phyloP scores from a whole-genome alignment of 2,113 vertebrate species.

The Aix galericulata region DNA sequence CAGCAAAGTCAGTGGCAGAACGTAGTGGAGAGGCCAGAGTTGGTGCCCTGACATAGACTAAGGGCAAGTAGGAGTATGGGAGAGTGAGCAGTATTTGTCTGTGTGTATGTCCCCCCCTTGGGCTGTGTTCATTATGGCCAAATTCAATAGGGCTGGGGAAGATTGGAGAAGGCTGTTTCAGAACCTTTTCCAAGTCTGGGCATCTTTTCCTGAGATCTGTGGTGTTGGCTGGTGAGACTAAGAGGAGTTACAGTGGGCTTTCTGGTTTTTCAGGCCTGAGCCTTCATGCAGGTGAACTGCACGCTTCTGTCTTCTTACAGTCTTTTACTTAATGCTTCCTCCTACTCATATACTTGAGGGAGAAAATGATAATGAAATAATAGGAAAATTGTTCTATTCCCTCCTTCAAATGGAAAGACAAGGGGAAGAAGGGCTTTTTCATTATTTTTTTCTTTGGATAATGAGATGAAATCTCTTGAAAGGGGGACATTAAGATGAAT shows the following conservation, averaged over 20 bases:
- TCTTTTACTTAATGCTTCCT: not conserved
- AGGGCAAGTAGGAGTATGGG: not conserved
- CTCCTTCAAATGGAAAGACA: not conserved
- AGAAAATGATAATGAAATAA: not conserved
- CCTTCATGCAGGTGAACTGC: not conserved
- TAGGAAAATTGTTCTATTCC: not conserved
- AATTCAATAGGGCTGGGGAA: not conserved
- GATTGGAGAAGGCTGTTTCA: not conserved
- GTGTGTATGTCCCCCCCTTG: not conserved
- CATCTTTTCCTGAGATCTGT: not conserved
- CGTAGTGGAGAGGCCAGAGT: rapidly evolving
- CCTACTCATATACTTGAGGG: not conserved
- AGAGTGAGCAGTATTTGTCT: not conserved
- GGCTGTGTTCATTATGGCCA: not conserved
- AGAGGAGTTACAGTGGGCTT: not conserved
- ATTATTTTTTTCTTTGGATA: not conserved
- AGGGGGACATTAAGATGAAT: not conserved
- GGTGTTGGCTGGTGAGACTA: not conserved
- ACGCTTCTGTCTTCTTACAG: not conserved
- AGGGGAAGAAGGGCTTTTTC: not conserved
- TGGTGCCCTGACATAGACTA: rapidly evolving
- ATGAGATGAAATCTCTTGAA: not conserved
- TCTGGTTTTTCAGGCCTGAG: not conserved
- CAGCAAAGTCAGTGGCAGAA: not conserved
- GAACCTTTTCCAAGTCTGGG: not conserved